Percentiles rank a stretch among this genome's conserved stretches.
phyloP scores from a whole-genome alignment of 2,888 invertebrate genomes.

The Volucella zonaria region DNA sequence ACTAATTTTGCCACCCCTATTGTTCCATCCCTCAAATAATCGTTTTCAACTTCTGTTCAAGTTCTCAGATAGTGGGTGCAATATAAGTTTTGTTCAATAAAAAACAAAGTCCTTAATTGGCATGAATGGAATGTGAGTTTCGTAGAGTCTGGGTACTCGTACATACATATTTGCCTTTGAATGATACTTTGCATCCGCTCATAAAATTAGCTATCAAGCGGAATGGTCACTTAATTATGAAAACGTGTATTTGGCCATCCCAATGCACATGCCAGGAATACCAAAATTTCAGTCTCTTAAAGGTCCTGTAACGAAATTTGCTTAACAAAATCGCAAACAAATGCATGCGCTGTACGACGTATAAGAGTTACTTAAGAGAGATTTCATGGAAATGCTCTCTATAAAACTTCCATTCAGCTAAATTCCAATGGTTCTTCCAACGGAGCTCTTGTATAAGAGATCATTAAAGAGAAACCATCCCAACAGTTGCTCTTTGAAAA shows the following conservation, averaged over 20 bases:
- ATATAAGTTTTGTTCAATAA: background rate
- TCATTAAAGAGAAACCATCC: constrained; percentile 9
- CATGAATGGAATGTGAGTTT: background rate
- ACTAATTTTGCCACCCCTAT: background rate
- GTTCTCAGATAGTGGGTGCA: constrained; percentile 7
- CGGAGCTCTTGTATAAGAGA: constrained; percentile 33
- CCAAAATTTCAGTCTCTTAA: background rate
- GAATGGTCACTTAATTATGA: constrained; percentile 48
- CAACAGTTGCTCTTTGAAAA: constrained; percentile 15
- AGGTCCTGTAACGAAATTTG: background rate
- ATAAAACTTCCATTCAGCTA: constrained; percentile 59
- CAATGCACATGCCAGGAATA: constrained; percentile 18
- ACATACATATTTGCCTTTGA: constrained; percentile 1
- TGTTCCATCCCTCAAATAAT: background rate
- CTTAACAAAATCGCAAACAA: background rate
- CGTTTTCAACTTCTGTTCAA: constrained; percentile 18
- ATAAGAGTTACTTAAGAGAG: constrained; percentile 44
- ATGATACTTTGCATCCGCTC: constrained; percentile 28
- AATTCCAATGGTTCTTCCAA: constrained; percentile 27
- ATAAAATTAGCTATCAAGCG: constrained; percentile 52
- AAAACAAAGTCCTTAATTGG: background rate
- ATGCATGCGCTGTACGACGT: constrained; percentile 24
- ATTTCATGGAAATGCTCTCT: constrained; percentile 35
- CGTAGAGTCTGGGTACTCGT: background rate
- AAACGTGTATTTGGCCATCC: constrained; percentile 47